These are phyloP conservation scores for Chrysina gloriosa DNA, from an alignment of 2,888 invertebrate species.

Conservation along the genomic window DNA sequence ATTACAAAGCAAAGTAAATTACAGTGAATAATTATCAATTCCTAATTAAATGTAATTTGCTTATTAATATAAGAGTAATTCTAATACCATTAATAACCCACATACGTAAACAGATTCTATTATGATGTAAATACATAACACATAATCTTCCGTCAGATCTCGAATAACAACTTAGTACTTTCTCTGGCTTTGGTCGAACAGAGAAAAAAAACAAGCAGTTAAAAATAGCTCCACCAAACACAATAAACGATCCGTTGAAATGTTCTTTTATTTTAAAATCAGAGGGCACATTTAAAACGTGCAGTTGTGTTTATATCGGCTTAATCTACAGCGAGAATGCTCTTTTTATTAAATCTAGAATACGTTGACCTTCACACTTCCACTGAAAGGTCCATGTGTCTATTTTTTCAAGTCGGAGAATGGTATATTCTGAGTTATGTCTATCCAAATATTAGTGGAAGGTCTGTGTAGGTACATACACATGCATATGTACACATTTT, in stretches of 20 bases:
- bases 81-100: no score
- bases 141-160: background rate
- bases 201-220: background rate
- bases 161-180: constrained; percentile 2
- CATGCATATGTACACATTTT: no score
- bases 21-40: no score
- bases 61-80: no score
- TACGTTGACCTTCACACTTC: constrained; percentile 28
- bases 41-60: no score
- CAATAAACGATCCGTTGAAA: constrained; percentile 10
- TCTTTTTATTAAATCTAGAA: constrained; percentile 22
- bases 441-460: background rate
- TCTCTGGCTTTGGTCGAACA: background rate
- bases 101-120: background rate
- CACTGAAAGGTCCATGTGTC: constrained; percentile 2
- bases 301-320: constrained; percentile 11
- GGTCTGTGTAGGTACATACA: no score
- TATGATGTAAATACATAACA: background rate
- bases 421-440: background rate
- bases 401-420: background rate
- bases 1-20: no score
- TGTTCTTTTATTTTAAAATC: constrained; percentile 26
- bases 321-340: constrained; percentile 7
- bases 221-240: constrained; percentile 27
- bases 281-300: constrained; percentile 10